Conservation (phyloP, 1,140 invertebrate genomes). For the Drosophila watanabei region DNA sequence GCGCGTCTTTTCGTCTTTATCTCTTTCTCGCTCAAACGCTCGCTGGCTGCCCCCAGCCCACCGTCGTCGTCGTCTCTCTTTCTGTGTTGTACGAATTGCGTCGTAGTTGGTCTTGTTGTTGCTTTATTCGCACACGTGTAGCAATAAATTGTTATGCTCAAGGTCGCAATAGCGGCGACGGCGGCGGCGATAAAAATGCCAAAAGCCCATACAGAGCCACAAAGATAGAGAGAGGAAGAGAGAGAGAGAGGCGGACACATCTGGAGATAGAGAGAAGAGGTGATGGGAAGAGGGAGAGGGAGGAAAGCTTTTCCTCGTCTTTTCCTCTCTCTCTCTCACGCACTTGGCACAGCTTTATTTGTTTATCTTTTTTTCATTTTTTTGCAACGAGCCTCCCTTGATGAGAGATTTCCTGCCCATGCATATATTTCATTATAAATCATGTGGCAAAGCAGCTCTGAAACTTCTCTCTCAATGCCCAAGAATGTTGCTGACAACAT, state of each 20-base stretch:
- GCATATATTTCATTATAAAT: background rate
- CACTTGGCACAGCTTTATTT: constrained; percentile 45
- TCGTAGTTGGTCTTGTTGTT: constrained; percentile 51
- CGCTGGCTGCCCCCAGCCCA: background rate
- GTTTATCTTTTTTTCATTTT: constrained; percentile 33
- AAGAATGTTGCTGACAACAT: constrained; percentile 51
- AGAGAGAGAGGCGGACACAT: background rate
- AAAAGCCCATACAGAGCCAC: constrained; percentile 30
- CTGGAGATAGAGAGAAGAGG: constrained; percentile 1
- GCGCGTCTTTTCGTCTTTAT: constrained; percentile 53
- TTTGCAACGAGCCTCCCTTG: constrained; percentile 72
- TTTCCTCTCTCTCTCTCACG: constrained; percentile 22
- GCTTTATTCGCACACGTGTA: constrained; percentile 78
- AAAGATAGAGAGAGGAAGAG: background rate
- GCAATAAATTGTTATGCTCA: constrained; percentile 82
- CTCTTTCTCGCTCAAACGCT: constrained; percentile 5
- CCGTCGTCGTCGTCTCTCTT: constrained; percentile 17
- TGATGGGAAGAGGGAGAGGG: background rate
- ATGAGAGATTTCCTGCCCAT: constrained; percentile 51
- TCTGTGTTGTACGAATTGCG: constrained; percentile 25
- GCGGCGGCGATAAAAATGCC: constrained; percentile 42
- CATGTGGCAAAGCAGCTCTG: background rate
- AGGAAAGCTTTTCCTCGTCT: constrained; percentile 26
- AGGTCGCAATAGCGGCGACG: constrained; percentile 64
- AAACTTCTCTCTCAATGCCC: constrained; percentile 11